Evolutionary conservation across 1,140 invertebrate genomes (phyloP).

Genomic region (Heliconius melpomene): DNA sequence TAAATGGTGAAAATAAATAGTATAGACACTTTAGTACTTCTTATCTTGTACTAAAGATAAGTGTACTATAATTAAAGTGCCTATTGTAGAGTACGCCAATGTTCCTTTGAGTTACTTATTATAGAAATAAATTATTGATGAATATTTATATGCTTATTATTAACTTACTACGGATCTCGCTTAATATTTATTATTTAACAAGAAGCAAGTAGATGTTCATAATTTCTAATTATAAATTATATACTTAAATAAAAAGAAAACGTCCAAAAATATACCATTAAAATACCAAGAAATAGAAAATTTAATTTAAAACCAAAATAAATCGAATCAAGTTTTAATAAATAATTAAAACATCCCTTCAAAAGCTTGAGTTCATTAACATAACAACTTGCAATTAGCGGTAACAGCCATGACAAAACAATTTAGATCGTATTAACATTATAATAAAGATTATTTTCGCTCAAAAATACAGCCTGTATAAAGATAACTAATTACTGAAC

Average conservation of each 20-base stretch:
- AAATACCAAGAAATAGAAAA: not conserved
- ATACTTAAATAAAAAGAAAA: not conserved
- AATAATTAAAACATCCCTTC: not conserved
- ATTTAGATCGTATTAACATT: slow-evolving; percentile 5
- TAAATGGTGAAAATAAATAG: too few relatives aligned
- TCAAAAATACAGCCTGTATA: not conserved
- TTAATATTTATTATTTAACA: too few relatives aligned
- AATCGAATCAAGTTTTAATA: not conserved
- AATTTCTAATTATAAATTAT: not conserved
- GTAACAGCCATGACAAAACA: not conserved
- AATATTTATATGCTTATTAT: too few relatives aligned
- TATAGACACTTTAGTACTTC: too few relatives aligned
- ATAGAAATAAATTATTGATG: too few relatives aligned
- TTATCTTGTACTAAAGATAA: too few relatives aligned
- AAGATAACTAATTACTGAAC: slow-evolving; percentile 22
- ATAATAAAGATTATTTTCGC: slow-evolving; percentile 2
- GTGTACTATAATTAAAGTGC: too few relatives aligned
- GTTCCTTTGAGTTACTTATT: too few relatives aligned
- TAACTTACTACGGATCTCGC: too few relatives aligned
- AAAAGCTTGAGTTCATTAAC: slow-evolving; percentile 35
- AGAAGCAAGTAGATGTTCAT: not conserved
- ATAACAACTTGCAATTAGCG: slow-evolving; percentile 25
- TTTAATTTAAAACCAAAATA: not conserved
- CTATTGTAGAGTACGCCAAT: too few relatives aligned
- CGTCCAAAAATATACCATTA: too few relatives aligned